Evolutionary conservation across 2,113 vertebrate genomes (phyloP).

Genomic region (Paraplagusia blochii): DNA sequence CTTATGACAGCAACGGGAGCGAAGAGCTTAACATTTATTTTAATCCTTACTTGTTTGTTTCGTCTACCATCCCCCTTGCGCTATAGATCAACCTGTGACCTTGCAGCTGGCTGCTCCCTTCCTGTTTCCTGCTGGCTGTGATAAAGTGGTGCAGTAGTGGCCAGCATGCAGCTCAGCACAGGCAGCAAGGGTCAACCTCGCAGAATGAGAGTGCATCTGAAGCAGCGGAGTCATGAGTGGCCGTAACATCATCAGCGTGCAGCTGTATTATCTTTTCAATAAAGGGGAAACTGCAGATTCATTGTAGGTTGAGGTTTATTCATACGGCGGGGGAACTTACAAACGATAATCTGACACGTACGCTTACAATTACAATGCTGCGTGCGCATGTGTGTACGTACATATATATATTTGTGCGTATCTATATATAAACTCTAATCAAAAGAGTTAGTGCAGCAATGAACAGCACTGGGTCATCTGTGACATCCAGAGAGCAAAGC

Average conservation of each 20-base stretch:
- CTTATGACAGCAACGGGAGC: conserved; percentile 5
- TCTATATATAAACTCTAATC: too few relatives aligned
- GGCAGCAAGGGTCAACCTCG: conserved; percentile 47
- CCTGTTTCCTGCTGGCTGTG: conserved; percentile 69
- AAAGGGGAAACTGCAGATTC: conserved; percentile 28
- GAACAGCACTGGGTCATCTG: too few relatives aligned
- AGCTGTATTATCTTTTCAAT: conserved; percentile 45
- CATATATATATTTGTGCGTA: too few relatives aligned
- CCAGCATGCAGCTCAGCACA: conserved; percentile 45
- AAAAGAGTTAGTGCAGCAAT: too few relatives aligned
- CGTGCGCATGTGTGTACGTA: too few relatives aligned
- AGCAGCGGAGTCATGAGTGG: conserved; percentile 47
- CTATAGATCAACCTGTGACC: conserved; percentile 67
- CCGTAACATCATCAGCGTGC: conserved; percentile 27
- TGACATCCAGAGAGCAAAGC: too few relatives aligned
- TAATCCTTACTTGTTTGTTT: conserved; percentile 50
- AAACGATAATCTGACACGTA: too few relatives aligned
- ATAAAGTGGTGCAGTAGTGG: conserved; percentile 58
- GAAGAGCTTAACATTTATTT: conserved; percentile 30
- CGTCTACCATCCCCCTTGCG: conserved; percentile 57
- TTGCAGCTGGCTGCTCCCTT: conserved; percentile 73
- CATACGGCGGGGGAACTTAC: too few relatives aligned
- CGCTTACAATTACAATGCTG: too few relatives aligned
- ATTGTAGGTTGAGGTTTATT: background rate
- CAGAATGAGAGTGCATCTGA: conserved; percentile 46